Percentiles rank a stretch among this genome's conserved stretches.
Conservation (phyloP, 2,888 invertebrate genomes). For the Ferdinandea cuprea region DNA sequence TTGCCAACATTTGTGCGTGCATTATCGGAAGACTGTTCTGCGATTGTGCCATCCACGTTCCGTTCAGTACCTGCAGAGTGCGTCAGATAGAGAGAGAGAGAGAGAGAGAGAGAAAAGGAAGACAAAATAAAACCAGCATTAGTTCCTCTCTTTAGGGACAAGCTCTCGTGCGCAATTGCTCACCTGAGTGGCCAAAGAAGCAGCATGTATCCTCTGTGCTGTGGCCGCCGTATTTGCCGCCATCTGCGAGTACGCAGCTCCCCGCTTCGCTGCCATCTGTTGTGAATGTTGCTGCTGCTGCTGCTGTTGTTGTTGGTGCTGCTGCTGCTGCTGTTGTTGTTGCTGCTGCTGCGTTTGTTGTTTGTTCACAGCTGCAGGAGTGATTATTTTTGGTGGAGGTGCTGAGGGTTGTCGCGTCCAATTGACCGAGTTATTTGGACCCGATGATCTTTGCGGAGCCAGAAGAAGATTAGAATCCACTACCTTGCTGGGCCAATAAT, state of each 20-base stretch:
- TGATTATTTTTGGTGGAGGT: conserved; percentile 85
- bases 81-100: too few relatives aligned
- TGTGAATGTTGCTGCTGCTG: conserved; percentile 77
- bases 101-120: conserved; percentile 18
- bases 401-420: conserved; percentile 91
- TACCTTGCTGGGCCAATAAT: conserved; percentile 96
- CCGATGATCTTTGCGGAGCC: conserved; percentile 85
- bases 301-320: conserved; percentile 77
- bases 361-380: conserved; percentile 75
- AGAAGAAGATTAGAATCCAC: conserved; percentile 91
- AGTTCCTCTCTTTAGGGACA: conserved; percentile 77
- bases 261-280: conserved; percentile 74
- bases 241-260: conserved; percentile 66
- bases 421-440: conserved; percentile 85
- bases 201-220: conserved; percentile 78
- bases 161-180: conserved; percentile 76
- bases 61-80: conserved; percentile 77
- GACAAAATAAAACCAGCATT: conserved; percentile 38
- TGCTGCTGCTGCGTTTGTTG: conserved; percentile 76
- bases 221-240: conserved; percentile 54
- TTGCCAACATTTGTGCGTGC: conserved; percentile 82
- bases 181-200: conserved; percentile 82
- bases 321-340: conserved; percentile 76
- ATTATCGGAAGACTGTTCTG: conserved; percentile 80
- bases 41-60: conserved; percentile 80